These are phyloP conservation scores for Trichonephila clavipes DNA, from an alignment of 1,140 invertebrate genomes.

Conservation along the genomic window DNA sequence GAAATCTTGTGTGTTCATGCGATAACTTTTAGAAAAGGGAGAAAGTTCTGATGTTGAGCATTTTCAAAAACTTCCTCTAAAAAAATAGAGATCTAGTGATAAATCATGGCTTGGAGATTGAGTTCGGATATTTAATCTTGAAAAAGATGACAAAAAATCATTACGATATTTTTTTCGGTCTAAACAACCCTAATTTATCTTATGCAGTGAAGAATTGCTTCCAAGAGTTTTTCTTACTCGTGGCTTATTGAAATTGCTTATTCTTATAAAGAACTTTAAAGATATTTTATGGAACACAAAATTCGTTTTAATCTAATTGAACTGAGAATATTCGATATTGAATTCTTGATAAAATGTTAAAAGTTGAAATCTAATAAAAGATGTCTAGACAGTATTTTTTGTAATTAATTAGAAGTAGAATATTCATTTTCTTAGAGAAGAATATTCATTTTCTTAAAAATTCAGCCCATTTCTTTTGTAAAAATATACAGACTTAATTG, in stretches of 20 bases:
- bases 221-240: neutral
- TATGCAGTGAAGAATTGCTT: neutral
- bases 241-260: neutral
- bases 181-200: slow-evolving; percentile 31
- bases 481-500: too few relatives aligned
- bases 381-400: neutral
- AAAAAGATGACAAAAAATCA: slow-evolving; percentile 45
- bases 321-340: neutral
- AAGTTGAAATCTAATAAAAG: neutral
- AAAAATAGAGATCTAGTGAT: slow-evolving; percentile 61
- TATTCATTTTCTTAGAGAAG: neutral
- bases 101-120: slow-evolving; percentile 63
- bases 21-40: slow-evolving; percentile 45
- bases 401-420: neutral
- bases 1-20: slow-evolving; percentile 66
- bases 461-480: neutral
- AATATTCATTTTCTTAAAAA: neutral
- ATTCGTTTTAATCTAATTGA: neutral
- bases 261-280: neutral
- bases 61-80: slow-evolving; percentile 24
- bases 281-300: neutral
- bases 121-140: slow-evolving; percentile 63
- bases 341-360: neutral
- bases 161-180: neutral
- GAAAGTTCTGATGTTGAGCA: slow-evolving; percentile 37